phyloP scores from a whole-genome alignment of 2,888 invertebrate species.

The Orthosia incerta region DNA sequence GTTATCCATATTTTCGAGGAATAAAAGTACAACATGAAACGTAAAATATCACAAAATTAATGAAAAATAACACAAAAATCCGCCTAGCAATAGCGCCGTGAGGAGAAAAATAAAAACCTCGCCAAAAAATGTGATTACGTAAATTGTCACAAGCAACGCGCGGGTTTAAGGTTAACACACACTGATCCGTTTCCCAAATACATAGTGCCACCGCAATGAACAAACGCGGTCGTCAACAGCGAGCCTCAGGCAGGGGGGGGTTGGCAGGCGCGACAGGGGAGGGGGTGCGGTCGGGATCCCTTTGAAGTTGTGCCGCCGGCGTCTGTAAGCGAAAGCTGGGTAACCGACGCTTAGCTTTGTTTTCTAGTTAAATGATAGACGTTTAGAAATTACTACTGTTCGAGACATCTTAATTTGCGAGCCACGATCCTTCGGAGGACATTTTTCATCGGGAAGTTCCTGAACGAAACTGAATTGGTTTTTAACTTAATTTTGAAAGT shows the following conservation, averaged over 20 bases:
- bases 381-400: constrained; percentile 82
- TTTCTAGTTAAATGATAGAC: constrained; percentile 88
- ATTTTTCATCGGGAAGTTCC: constrained; percentile 44
- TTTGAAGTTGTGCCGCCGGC: constrained; percentile 88
- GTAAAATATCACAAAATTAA: neutral
- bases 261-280: constrained; percentile 58
- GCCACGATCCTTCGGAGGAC: constrained; percentile 67
- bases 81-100: constrained; percentile 22
- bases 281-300: constrained; percentile 82
- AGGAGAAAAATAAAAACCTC: constrained; percentile 54
- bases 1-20: neutral
- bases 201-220: constrained; percentile 81
- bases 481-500: constrained; percentile 64
- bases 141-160: constrained; percentile 74
- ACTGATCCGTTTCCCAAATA: constrained; percentile 82
- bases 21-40: neutral
- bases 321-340: constrained; percentile 88
- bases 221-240: constrained; percentile 79
- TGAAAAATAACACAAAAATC: constrained; percentile 26
- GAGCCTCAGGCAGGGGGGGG: constrained; percentile 74
- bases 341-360: constrained; percentile 89
- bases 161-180: constrained; percentile 78
- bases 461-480: constrained; percentile 44
- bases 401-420: constrained; percentile 71
- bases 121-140: constrained; percentile 64